Conservation (phyloP, 2,797 vertebrate species). For the Girardinus metallicus region DNA sequence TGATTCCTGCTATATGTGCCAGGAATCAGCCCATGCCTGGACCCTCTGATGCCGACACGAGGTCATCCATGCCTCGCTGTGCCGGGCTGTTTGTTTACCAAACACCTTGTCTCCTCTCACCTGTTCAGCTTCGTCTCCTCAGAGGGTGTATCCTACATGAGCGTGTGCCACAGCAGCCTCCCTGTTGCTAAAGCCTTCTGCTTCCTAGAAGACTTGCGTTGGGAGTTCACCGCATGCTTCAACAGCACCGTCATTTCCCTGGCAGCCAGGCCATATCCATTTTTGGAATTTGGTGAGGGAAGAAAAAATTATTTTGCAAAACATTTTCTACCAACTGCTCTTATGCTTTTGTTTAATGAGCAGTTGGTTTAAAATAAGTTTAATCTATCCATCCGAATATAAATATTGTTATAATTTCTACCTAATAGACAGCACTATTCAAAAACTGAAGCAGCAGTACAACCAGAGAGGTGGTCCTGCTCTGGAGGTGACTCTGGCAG, state of each 20-base stretch:
- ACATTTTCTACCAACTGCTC: not conserved
- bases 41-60: not conserved
- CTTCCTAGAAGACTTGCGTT: constrained; percentile 94
- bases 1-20: not conserved
- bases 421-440: constrained; percentile 86
- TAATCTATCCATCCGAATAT: not conserved
- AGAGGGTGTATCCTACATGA: constrained; percentile 91
- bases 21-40: not conserved
- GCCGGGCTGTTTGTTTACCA: constrained; percentile 71
- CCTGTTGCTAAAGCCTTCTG: constrained; percentile 92
- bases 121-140: constrained; percentile 86
- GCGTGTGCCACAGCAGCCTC: constrained; percentile 88
- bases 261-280: constrained; percentile 91
- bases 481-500: constrained; percentile 79
- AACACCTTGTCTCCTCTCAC: constrained; percentile 63
- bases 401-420: not conserved
- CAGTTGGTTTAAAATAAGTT: not conserved
- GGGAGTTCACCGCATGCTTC: constrained; percentile 91
- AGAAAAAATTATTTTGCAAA: constrained; percentile 8
- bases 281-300: constrained; percentile 93
- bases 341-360: not conserved
- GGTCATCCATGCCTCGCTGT: constrained; percentile 29
- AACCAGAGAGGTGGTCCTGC: constrained; percentile 78
- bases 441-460: constrained; percentile 92
- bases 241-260: constrained; percentile 81